Conservation (phyloP, 2,888 invertebrate species). For the Carabus problematicus region DNA sequence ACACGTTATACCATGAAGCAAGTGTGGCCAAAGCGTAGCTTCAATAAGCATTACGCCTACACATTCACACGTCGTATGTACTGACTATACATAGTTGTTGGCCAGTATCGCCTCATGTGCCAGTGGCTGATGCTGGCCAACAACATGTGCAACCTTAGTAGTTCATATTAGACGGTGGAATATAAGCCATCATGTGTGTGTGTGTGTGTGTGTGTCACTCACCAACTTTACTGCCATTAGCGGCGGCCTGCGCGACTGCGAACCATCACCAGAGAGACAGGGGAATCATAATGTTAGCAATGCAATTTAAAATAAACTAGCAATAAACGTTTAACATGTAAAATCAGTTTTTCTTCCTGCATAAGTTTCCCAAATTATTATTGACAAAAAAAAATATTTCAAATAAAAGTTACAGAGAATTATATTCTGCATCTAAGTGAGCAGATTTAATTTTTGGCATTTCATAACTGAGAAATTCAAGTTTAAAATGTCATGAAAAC, state of each 20-base stretch:
- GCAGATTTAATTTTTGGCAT: too few relatives aligned
- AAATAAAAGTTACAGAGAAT: too few relatives aligned
- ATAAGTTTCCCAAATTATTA: too few relatives aligned
- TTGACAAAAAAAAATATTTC: too few relatives aligned
- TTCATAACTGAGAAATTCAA: too few relatives aligned
- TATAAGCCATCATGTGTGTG: not conserved
- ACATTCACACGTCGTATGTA: not conserved
- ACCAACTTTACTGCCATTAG: constrained; percentile 59
- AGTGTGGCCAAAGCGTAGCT: constrained; percentile 23
- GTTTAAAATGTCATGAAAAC: too few relatives aligned
- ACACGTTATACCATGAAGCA: not conserved
- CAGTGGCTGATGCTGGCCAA: too few relatives aligned
- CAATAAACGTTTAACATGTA: too few relatives aligned
- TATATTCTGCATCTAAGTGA: too few relatives aligned
- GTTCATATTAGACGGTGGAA: not conserved
- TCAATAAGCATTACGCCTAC: constrained; percentile 17
- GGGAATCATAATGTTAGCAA: constrained; percentile 50
- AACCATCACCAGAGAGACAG: constrained; percentile 53
- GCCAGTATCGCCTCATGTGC: too few relatives aligned
- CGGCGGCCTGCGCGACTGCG: constrained; percentile 55
- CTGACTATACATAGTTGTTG: not conserved
- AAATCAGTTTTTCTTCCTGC: too few relatives aligned
- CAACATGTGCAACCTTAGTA: too few relatives aligned
- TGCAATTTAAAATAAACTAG: constrained; percentile 46
- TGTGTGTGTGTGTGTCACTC: constrained; percentile 50